Conservation (phyloP, 2,888 invertebrate species). For the Clusia tigrina region DNA sequence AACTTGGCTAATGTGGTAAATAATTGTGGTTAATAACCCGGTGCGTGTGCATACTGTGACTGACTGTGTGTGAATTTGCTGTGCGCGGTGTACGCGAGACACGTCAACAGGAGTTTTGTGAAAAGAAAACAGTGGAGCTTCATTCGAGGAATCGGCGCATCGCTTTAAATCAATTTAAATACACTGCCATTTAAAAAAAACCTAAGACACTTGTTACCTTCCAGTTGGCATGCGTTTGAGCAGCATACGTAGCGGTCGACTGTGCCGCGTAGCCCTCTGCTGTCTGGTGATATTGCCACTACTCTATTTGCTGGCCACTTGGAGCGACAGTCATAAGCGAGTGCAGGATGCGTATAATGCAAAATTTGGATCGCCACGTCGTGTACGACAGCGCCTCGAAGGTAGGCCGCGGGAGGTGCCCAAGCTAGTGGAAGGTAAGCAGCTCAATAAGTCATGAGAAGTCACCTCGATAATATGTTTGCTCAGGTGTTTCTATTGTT, state of each 20-base stretch:
- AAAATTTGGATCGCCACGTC: slow-evolving; percentile 50
- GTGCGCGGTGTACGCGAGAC: slow-evolving; percentile 29
- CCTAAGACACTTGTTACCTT: too few species aligned
- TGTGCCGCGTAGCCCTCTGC: slow-evolving; percentile 67
- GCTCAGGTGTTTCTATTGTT: not conserved
- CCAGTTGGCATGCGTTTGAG: slow-evolving; percentile 70
- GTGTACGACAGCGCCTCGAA: slow-evolving; percentile 50
- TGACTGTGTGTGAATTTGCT: too few species aligned
- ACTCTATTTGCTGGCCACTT: slow-evolving; percentile 71
- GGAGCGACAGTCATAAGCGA: slow-evolving; percentile 67
- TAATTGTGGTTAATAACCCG: not conserved
- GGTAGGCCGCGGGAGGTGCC: slow-evolving; percentile 57
- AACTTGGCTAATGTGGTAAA: slow-evolving; percentile 5
- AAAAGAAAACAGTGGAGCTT: not conserved
- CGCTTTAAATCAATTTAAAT: too few species aligned
- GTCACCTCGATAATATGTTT: too few species aligned
- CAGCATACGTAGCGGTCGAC: slow-evolving; percentile 69
- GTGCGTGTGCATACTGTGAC: not conserved
- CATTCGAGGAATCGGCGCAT: not conserved
- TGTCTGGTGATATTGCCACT: slow-evolving; percentile 69
- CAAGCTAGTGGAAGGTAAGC: slow-evolving; percentile 60
- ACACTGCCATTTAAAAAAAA: too few species aligned
- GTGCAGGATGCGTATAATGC: slow-evolving; percentile 54
- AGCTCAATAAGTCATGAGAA: too few species aligned
- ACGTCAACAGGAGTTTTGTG: slow-evolving; percentile 39